phyloP scores from a whole-genome alignment of 2,888 invertebrate species.

The Melikaiella ostensackeni region DNA sequence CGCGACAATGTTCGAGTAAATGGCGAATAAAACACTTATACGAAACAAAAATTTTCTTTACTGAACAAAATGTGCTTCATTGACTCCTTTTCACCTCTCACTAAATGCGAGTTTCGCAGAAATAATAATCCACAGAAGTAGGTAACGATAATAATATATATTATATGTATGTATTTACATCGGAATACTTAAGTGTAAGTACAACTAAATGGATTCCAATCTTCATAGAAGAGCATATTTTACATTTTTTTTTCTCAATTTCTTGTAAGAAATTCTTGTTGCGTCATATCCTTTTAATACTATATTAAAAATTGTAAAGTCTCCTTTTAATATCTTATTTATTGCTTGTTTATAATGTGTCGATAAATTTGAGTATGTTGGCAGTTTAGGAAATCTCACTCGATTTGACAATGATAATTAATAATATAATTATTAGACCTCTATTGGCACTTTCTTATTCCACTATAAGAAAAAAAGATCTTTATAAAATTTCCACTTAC shows the following conservation, averaged over 20 bases:
- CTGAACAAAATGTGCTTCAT: not conserved
- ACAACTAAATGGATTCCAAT: not conserved
- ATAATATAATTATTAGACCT: conserved; percentile 22
- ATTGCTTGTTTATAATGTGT: not conserved
- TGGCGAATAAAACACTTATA: conserved; percentile 65
- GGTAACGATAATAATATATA: conserved; percentile 48
- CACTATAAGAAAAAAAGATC: not conserved
- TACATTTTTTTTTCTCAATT: not conserved
- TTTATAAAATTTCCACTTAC: not conserved
- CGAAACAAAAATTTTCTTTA: conserved; percentile 44
- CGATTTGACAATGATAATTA: not conserved
- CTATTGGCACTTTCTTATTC: conserved; percentile 15
- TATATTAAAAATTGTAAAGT: not conserved
- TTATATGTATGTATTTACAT: conserved; percentile 13
- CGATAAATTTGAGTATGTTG: conserved; percentile 4
- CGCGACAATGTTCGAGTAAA: conserved; percentile 67
- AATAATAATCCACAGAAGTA: not conserved
- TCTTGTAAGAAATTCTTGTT: not conserved
- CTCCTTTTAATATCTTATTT: not conserved
- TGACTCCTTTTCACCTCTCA: not conserved
- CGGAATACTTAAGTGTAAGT: conserved; percentile 8
- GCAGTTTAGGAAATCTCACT: not conserved
- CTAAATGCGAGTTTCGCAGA: not conserved
- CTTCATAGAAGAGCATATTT: conserved; percentile 6
- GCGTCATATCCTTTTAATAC: not conserved